Base-by-base conservation (phyloP, 2,888 invertebrate species). In the Gnatocerus cornutus region DNA sequence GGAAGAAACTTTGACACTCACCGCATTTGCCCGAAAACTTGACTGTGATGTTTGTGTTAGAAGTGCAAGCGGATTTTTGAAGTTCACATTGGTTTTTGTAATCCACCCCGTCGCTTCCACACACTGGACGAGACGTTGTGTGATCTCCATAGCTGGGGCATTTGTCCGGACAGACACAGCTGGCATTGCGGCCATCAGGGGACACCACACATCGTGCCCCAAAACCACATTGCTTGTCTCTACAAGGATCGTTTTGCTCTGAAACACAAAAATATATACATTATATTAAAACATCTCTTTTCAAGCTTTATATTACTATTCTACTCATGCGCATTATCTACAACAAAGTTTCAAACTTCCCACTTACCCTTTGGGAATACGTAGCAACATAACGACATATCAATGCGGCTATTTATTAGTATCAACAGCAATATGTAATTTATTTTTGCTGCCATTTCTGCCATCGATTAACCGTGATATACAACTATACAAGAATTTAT, bases 1-100 rank as follows among this genome's bases (percentile, higher is more conserved):
- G n/a, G 48, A 29, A 10, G 39, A 29, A 59, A 67, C 9, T 30
- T 43, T 14, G 43, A 61, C 67, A 85, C 92, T 90, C 84, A 96
- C 96, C 95, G 85, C 97, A 97, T 86, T 93, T 92, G 69, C 96
- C 96, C 74, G 89, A 89, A 81, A 93, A 95, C 78, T 93, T 93
- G 78, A 95, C 91, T 53, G 91, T 91, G 78, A 96, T 91, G 83
- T 93, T 93, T 72, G 89, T 87, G 74, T 90, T 90, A 64, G 89
- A 87, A 67, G 89, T 88, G 85, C 97, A 97, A 8, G 96, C 92
- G 53, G 91, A 90, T 74, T 91, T 88, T 78, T 93, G 90, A 86
- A 97, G 88, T 82, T 95, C 92, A 87, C 97, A 97, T 77, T 93
- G 92, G 81, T 93, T 94, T 67, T 89, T 89, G 84, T 97, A 97